Base-by-base conservation (phyloP, 2,113 vertebrate genomes). In the Ellobius talpinus region DNA sequence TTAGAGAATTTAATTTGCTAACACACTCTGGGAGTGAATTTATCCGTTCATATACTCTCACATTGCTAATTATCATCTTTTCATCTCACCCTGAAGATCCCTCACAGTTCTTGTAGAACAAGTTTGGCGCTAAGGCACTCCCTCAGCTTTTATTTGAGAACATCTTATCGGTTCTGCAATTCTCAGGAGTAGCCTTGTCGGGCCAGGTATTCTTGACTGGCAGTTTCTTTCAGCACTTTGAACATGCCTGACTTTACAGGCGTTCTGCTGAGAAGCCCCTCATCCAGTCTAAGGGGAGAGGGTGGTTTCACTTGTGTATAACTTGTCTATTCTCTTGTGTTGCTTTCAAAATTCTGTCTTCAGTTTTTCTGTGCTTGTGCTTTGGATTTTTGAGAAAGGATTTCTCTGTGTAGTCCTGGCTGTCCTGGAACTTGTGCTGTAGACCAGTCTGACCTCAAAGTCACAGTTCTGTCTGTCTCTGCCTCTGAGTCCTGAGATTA, bases 251-350 rank as follows among this genome's bases (percentile, higher is more conserved):
- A 21, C 16, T 19, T 63, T 63, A 6, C 19, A 55, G 31, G 45
- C 42, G 33, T 29, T 77, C 26, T 11, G 14, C 4, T 17, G 14
- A 84, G 36, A 84, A 63, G 29, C 14, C 23, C 7, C 7, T 4
- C 23, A 31, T 58, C 63, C 84, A 65, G 1, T 66, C 63, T 47
- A 24, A 68, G 6, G 5, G 63, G n/a, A 65, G 58, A 31, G 24
- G 0, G 4, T 7, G 14, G 6, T 5, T 63, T 13, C 13, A 2
- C 24, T 33, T 45, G 10, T 36, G 10, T 68, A 10, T 36, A 17
- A 66, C 84, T 86, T 47, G 84, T 66, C 63, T 47, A 5, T 66
- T 36, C 17, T 17, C 61, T 65, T 29, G 39, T 45, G 61, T 65
- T 45, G 42, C 82, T 47, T 86, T 36, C 63, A 66, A 47, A 86